Evolutionary conservation across 2,888 invertebrate genomes (phyloP), one percentile per base, ranked within the genome.

Genomic region (Hydrotaea diabolus): DNA sequence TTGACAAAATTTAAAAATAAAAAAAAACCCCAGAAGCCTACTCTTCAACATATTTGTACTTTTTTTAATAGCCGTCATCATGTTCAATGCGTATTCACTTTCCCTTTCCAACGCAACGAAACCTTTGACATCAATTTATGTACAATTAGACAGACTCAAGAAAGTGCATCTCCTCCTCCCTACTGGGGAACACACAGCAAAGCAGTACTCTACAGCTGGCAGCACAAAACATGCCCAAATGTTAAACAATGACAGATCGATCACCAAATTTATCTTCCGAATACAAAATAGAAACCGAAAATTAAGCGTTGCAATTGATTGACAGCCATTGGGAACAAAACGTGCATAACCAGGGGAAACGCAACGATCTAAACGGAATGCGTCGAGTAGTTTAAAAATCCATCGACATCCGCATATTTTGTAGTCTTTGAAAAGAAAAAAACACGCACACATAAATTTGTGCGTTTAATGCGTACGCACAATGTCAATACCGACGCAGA

Each of bases 371-470:
- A 43, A 39, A 69, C 21, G 43, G 23, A 69, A 46, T 69, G 46
- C 9, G 2, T 21, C 43, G 15, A 15, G 19, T 46, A 46, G 46
- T 69, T 69, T 23, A 15, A 46, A 43, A 39, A 31, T 36, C 31
- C 64, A 64, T 39, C 17, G 17, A 5, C 17, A 21, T 43, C 23
- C 39, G 46, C 46, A 69, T 46, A 69, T 69, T 69, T 69, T 46
- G 39, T 13, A 19, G 66, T 66, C 21, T 69, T 23, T 7, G 23
- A 23, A 46, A 23, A 59, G 7, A 69, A 11, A 43, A 11, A 15
- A 15, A 66, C 76, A 57, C 21, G 26, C 39, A 66, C 76, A 46
- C 79, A 85, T 79, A 79, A 85, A 85, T 85, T 82, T 43, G 66
- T 49, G 13, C 73, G 76, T 69, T 57, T 74, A 79, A 82, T 74